Evolutionary conservation across 1,140 invertebrate genomes (phyloP).

Genomic region (Thaumetopoea pityocampa): DNA sequence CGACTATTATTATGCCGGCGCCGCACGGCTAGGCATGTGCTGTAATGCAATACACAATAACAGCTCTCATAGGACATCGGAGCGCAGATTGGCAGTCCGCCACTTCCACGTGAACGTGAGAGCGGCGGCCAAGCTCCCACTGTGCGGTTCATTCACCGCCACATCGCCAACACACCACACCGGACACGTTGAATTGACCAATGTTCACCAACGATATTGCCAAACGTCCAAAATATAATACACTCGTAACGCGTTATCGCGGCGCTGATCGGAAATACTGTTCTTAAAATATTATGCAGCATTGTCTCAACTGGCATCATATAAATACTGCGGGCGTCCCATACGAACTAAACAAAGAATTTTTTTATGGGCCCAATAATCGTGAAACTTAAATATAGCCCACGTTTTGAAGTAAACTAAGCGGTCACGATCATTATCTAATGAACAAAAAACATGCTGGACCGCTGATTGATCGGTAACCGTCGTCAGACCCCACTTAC

Average conservation of each 20-base stretch:
- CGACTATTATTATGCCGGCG: too few relatives aligned
- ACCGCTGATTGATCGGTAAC: conserved; percentile 25
- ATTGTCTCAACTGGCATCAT: conserved; percentile 5
- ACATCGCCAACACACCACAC: conserved; percentile 7
- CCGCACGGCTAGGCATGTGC: too few relatives aligned
- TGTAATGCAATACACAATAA: too few relatives aligned
- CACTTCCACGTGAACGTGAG: conserved; percentile 23
- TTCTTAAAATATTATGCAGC: conserved; percentile 7
- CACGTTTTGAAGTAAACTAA: conserved; percentile 25
- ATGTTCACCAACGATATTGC: conserved; percentile 10
- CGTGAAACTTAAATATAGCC: conserved; percentile 19
- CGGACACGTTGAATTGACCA: conserved; percentile 15
- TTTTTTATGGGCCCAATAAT: conserved; percentile 17
- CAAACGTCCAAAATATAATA: conserved; percentile 13
- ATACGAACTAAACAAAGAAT: conserved; percentile 10
- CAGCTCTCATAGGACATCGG: conserved; percentile 22
- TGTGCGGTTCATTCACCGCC: conserved; percentile 32
- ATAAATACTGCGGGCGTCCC: conserved; percentile 9
- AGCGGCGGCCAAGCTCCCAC: conserved; percentile 5
- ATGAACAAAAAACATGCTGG: conserved; percentile 29
- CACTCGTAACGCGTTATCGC: conserved; percentile 9
- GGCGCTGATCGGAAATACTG: conserved; percentile 11
- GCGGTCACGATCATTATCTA: conserved; percentile 31
- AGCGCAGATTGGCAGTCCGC: conserved; percentile 29
- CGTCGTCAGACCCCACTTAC: conserved; percentile 14